Conservation (phyloP, 2,888 invertebrate genomes). For the Epistrophe grossulariae region DNA sequence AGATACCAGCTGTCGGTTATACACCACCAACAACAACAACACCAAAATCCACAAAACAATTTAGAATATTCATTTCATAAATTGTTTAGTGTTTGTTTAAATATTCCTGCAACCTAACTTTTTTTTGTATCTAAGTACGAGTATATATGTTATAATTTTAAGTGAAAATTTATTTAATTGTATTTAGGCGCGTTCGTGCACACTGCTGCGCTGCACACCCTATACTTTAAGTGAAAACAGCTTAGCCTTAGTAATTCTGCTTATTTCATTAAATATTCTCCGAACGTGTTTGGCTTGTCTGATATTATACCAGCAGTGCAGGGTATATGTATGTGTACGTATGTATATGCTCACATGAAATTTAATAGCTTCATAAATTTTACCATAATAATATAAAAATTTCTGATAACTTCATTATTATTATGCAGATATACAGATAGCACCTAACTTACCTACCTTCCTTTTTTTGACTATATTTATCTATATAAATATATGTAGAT, state of each 20-base stretch:
- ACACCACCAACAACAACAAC: constrained; percentile 49
- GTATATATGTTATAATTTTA: constrained; percentile 17
- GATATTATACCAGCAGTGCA: constrained; percentile 20
- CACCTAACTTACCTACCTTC: not conserved
- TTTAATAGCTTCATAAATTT: constrained; percentile 76
- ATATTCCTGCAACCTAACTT: not conserved
- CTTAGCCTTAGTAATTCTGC: constrained; percentile 58
- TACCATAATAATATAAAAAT: constrained; percentile 35
- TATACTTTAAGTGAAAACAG: constrained; percentile 30
- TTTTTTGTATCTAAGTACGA: not conserved
- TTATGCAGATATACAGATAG: constrained; percentile 47
- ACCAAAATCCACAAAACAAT: constrained; percentile 4
- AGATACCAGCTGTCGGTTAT: constrained; percentile 61
- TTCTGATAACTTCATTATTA: constrained; percentile 70
- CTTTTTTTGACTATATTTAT: constrained; percentile 11
- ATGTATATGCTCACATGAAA: constrained; percentile 61
- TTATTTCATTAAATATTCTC: constrained; percentile 73
- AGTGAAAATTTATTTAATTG: constrained; percentile 69
- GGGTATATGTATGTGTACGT: no score
- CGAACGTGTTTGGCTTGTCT: constrained; percentile 57
- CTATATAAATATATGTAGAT: not conserved
- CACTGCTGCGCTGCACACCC: constrained; percentile 49
- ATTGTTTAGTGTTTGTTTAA: constrained; percentile 28
- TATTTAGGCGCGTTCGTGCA: constrained; percentile 68
- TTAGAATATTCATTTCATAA: constrained; percentile 63